Base-by-base conservation (phyloP, 2,797 vertebrate genomes). In the Aldrovandia affinis region DNA sequence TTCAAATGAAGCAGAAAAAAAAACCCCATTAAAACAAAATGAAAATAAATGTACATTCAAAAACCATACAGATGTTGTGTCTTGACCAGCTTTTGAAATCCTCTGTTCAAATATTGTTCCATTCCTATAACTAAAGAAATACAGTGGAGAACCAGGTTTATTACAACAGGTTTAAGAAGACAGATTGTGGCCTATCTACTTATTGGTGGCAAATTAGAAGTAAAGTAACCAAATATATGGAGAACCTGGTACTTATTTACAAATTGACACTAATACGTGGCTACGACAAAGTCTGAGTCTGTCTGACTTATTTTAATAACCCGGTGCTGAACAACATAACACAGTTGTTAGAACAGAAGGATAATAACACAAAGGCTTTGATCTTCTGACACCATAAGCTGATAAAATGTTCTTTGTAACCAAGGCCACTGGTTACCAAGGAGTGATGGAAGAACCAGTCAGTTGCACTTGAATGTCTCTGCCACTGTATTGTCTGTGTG, bases 21-120 rank as follows among this genome's bases (percentile, higher is more conserved):
- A 57, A 20, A 57, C 2, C 2, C 10, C 28, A 68, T 68, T 15
- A 39, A 57, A 73, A 18, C 68, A 77, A 77, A 25, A 77, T 77
- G 5, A 75, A 75, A 75, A 44, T 42, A 44, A 42, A 44, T 44
- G 18, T 22, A 75, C 44, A 5, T 0, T n/a, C 39, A 44, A 42
- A 85, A 57, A 83, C n/a, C 54, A 82, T 83, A 70, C 81, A 83
- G 83, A 85, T 68, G 78, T 82, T 84, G 77, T 61, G 75, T 79
- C 86, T 78, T 25, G 55, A 54, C 61, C n/a, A 73, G 63, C 55
- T 42, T 39, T 36, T 22, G 59, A 12, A 42, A 61, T 81, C 33
- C 54, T 81, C 55, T 81, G 54, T 12, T 50, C 7, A n/a, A 14
- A 44, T 81, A 44, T 63, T 65, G 36, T 44, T 61, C 39, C 39